Conservation (phyloP, 2,113 vertebrate species). For the Ameiurus melas region DNA sequence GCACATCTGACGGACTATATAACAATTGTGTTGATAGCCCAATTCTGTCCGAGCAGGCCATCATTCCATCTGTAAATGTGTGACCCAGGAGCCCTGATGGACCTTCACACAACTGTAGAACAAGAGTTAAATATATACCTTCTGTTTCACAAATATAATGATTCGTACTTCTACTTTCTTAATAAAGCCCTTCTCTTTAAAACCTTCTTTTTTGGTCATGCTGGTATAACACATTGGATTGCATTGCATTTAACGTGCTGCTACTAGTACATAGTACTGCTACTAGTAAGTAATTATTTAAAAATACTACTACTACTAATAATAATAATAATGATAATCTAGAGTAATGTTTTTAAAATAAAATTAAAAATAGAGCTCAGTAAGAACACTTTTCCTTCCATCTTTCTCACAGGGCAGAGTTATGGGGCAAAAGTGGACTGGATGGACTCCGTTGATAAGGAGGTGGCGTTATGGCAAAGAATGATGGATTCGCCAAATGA, state of each 20-base stretch:
- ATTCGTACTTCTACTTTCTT: neutral
- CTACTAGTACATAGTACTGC: no score
- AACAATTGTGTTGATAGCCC: neutral
- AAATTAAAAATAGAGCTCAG: neutral
- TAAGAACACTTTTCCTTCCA: neutral
- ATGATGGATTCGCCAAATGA: slow-evolving; percentile 84
- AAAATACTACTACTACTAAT: neutral
- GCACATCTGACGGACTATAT: neutral
- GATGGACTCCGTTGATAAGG: slow-evolving; percentile 91
- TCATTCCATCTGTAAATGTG: neutral
- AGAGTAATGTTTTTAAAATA: neutral
- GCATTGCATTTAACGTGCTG: neutral
- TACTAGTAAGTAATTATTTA: no score
- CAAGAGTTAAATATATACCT: neutral
- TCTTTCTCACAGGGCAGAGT: slow-evolving; percentile 78
- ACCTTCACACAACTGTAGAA: neutral
- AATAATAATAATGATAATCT: neutral
- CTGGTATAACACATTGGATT: neutral
- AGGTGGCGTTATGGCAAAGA: slow-evolving; percentile 85
- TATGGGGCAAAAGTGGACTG: slow-evolving; percentile 88
- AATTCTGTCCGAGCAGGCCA: neutral
- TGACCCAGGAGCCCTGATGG: neutral
- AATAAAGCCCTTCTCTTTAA: neutral
- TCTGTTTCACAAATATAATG: neutral
- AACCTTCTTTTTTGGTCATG: neutral